Conservation (phyloP, 2,797 vertebrate genomes). For the Siniperca obscura region DNA sequence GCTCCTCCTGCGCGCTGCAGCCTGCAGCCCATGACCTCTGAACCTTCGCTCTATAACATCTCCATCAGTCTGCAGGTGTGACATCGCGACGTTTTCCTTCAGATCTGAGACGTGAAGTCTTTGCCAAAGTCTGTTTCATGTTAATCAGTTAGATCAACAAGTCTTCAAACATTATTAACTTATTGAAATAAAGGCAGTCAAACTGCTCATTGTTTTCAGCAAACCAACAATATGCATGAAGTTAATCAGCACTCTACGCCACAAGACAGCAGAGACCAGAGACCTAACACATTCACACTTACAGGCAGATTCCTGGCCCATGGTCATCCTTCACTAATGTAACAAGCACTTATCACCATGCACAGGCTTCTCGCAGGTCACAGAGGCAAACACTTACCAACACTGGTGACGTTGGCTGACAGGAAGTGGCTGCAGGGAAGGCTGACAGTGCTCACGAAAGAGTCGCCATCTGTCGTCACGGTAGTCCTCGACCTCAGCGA, state of each 20-base stretch:
- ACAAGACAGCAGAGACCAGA: background rate
- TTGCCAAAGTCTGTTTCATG: background rate
- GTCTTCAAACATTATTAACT: background rate
- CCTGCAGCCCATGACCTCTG: background rate
- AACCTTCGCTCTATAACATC: background rate
- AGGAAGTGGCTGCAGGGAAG: constrained; percentile 77
- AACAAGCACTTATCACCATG: constrained; percentile 7
- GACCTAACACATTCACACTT: constrained; percentile 1
- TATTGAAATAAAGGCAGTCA: background rate
- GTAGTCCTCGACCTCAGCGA: constrained; percentile 70
- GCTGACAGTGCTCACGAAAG: constrained; percentile 63
- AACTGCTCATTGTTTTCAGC: background rate
- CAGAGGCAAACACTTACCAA: constrained; percentile 72
- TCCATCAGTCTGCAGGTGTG: background rate
- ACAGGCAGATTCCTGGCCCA: background rate
- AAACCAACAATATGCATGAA: background rate
- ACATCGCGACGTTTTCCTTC: background rate
- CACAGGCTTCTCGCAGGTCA: background rate
- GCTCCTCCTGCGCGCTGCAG: background rate
- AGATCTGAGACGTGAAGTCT: background rate
- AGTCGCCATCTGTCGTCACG: constrained; percentile 64
- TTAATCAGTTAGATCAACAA: background rate
- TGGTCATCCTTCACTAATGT: background rate
- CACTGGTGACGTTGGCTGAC: constrained; percentile 68
- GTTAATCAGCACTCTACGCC: too few relatives aligned